These are phyloP conservation scores for Orientallactaga sibirica DNA, from an alignment of 2,797 vertebrate genomes.

Conservation along the genomic window DNA sequence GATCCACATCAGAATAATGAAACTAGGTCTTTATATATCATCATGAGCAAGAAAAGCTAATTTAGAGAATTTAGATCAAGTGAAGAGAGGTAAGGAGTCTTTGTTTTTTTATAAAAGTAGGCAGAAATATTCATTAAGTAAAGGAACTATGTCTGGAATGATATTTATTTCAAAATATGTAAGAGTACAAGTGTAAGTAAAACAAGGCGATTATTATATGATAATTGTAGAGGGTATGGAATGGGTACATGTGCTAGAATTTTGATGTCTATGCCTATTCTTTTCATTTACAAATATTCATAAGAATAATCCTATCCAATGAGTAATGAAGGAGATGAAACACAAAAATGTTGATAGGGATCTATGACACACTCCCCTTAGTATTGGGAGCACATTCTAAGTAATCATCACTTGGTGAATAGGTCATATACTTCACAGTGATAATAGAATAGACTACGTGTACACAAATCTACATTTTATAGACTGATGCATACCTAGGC, in stretches of 20 bases:
- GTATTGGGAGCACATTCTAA: no score
- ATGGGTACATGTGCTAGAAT: background rate
- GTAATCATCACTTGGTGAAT: background rate
- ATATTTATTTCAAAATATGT: conserved; percentile 3
- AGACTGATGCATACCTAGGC: rapidly evolving
- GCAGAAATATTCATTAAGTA: background rate
- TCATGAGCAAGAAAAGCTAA: background rate
- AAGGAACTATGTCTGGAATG: background rate
- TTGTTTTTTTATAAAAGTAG: background rate
- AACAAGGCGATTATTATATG: background rate
- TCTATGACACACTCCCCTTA: background rate
- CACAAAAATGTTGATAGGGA: background rate
- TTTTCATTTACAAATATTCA: background rate
- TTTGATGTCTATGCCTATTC: background rate
- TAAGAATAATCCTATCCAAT: background rate
- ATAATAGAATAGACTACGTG: background rate
- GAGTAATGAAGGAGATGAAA: background rate
- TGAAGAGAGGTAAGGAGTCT: background rate
- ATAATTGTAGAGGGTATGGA: background rate
- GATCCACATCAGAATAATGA: no score
- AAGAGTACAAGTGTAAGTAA: no score
- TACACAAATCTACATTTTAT: background rate
- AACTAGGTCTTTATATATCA: no score
- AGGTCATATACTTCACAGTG: background rate
- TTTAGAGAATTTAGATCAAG: background rate